Percentiles rank a stretch among this genome's conserved stretches.
Conservation (phyloP, 2,113 vertebrate species). For the Hyperopisus bebe region DNA sequence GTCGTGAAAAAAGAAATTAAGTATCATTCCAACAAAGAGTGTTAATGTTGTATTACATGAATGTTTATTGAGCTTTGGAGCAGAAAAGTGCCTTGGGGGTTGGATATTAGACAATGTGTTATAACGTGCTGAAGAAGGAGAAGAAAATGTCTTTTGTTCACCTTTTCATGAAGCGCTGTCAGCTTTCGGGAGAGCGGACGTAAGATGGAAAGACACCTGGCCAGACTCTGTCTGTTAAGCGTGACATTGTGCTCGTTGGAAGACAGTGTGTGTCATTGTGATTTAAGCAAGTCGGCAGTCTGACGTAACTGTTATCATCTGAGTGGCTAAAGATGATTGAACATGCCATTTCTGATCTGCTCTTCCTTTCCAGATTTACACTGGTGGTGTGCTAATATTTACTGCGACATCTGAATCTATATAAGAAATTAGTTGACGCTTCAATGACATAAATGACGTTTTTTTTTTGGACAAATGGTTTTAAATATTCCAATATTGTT, state of each 20-base stretch:
- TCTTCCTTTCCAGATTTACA: not conserved
- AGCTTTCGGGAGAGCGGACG: not conserved
- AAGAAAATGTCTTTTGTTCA: slow-evolving; percentile 22
- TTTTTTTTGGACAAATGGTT: not conserved
- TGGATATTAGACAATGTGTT: not conserved
- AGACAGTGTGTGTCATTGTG: not conserved
- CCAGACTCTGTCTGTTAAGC: not conserved
- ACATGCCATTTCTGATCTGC: not conserved
- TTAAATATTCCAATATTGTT: not conserved
- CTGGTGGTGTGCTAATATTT: not conserved
- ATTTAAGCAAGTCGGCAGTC: not conserved
- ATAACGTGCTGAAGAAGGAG: slow-evolving; percentile 10
- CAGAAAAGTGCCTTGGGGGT: slow-evolving; percentile 13
- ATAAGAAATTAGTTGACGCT: not conserved
- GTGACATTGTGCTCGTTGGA: not conserved
- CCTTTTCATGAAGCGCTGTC: slow-evolving; percentile 8
- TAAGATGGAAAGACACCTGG: slow-evolving; percentile 12
- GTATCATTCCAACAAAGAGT: not conserved
- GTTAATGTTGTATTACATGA: not conserved
- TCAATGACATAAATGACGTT: not conserved
- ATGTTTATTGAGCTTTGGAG: not conserved
- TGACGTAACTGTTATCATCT: not conserved
- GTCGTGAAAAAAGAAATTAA: not conserved
- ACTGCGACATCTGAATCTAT: not conserved
- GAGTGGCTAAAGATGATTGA: not conserved